Conservation (phyloP, 2,113 vertebrate genomes). For the Dissostichus mawsoni region DNA sequence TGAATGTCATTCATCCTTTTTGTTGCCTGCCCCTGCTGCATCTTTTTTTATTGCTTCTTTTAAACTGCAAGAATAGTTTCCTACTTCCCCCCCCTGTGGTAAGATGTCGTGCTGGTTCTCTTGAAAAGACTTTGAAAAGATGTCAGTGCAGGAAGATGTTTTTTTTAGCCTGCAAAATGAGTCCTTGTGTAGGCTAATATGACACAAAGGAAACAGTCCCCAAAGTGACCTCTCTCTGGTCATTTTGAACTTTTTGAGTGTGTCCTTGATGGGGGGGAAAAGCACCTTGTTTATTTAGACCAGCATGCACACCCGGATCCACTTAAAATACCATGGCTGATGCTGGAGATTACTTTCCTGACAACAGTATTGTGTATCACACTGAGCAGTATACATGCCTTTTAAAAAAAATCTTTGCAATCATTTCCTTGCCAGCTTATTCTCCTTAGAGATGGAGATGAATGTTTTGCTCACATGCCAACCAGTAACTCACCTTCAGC, state of each 20-base stretch:
- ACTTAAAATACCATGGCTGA: conserved; percentile 58
- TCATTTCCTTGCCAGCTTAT: not conserved
- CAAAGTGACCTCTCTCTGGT: not conserved
- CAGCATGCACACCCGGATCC: conserved; percentile 51
- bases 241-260: conserved; percentile 8
- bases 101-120: not conserved
- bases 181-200: not conserved
- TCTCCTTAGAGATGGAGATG: not conserved
- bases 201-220: not conserved
- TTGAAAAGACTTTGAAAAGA: not conserved
- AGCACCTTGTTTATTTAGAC: conserved; percentile 45
- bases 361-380: not conserved
- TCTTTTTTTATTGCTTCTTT: not conserved
- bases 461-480: not conserved
- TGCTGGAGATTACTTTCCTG: conserved; percentile 22
- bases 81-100: conserved; percentile 5
- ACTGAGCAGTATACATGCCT: not conserved
- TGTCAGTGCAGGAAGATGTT: not conserved
- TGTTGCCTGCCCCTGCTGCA: too few species aligned
- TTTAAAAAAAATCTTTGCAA: not conserved
- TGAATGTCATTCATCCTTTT: conserved; percentile 3
- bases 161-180: not conserved
- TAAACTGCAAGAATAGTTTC: not conserved
- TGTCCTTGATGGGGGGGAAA: conserved; percentile 13
- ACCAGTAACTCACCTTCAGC: conserved; percentile 16